Evolutionary conservation across 2,113 vertebrate species (phyloP), one percentile per base, ranked within the genome.

Genomic region (Elephas maximus): DNA sequence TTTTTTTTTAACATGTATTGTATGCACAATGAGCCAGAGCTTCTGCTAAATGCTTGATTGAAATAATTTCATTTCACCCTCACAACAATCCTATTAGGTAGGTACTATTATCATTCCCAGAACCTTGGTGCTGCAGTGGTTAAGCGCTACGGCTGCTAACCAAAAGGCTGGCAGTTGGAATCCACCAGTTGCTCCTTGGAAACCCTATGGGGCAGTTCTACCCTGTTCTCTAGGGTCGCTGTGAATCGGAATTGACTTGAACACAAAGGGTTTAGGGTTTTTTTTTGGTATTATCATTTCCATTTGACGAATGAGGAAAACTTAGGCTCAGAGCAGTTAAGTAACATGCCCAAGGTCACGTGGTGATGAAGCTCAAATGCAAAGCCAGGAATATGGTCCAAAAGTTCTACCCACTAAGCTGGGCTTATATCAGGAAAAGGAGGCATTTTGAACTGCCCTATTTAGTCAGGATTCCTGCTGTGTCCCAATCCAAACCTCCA

Each of bases 61-160:
- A 90, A 81, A 67, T 78, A 69, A 84, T 84, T 90, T 86, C 44
- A 53, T 90, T 94, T 90, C 93, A 83, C 90, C n/a, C 30, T 96
- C 63, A 77, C 87, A 93, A 74, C 28, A 83, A 45, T 12, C 23
- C 77, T 89, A 78, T 60, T 45, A 94, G 89, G 20, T 74, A 88
- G 69, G 17, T 76, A 44, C 18, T 78, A 51, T 26, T 65, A 57
- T 57, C 53, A 57, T 57, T 57, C 11, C 53, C 15, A 2, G 53
- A 57, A 57, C 53, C 53, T 14, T 57, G 53, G 12, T 12, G 11
- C 11, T 14, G 15, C 15, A 57, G 53, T 17, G 48, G 53, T 57
- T 57, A 57, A 57, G 12, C 11, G 11, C 53, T 57, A 57, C 11
- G 53, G 53, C 53, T 57, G 53, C 53, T 57, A 57, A 57, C 53